These are phyloP conservation scores for Leptura quadrifasciata DNA, from an alignment of 2,888 invertebrate species.

Conservation along the genomic window DNA sequence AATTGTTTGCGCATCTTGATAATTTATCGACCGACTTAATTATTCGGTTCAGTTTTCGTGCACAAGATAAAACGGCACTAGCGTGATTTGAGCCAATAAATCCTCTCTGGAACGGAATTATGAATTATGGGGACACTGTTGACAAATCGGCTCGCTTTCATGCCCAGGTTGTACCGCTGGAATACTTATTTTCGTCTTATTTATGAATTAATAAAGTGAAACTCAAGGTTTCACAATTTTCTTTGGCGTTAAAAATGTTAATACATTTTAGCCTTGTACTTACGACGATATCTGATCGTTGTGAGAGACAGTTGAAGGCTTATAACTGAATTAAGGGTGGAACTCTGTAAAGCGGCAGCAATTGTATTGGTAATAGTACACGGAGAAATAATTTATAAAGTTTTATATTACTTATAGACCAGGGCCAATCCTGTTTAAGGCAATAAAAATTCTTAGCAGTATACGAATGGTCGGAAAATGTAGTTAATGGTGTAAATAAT, in stretches of 20 bases:
- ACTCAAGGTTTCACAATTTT: neutral
- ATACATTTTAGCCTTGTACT: neutral
- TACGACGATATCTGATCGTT: neutral
- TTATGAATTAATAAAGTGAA: slow-evolving; percentile 1
- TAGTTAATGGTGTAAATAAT: too few relatives aligned
- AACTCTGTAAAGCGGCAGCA: too few relatives aligned
- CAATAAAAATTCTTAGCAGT: too few relatives aligned
- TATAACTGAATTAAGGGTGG: neutral
- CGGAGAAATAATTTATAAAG: too few relatives aligned
- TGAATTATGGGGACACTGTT: slow-evolving; percentile 11
- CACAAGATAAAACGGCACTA: slow-evolving; percentile 16
- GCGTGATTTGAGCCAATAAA: slow-evolving; percentile 24
- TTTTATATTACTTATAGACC: too few relatives aligned
- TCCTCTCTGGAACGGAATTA: slow-evolving; percentile 13
- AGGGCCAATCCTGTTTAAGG: too few relatives aligned
- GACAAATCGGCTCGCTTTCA: slow-evolving; percentile 16
- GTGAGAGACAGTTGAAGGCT: neutral
- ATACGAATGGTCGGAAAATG: too few relatives aligned
- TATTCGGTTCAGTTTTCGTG: slow-evolving; percentile 31
- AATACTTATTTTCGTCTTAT: slow-evolving; percentile 15
- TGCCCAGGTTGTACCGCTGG: neutral
- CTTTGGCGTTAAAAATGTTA: neutral
- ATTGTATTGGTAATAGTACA: too few relatives aligned
- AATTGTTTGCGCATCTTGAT: slow-evolving; percentile 31
- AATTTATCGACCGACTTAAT: slow-evolving; percentile 32